Evolutionary conservation across 2,113 vertebrate genomes (phyloP), one percentile per base, ranked within the genome.

Genomic region (Tauraco erythrolophus): DNA sequence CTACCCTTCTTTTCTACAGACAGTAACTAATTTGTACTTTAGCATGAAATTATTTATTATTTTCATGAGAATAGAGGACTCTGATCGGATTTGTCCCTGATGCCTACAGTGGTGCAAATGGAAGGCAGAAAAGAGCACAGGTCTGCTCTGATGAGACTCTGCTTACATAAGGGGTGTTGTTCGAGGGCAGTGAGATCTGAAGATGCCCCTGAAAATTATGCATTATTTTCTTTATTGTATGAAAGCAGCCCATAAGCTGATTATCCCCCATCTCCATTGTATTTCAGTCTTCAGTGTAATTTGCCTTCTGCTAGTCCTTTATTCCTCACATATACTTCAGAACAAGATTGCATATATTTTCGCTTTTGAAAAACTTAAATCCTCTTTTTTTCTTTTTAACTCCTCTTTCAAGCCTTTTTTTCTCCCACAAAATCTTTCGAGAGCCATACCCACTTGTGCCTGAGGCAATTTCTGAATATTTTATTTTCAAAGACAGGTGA

Each of bases 201-300:
- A 92, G 71, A n/a, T 78, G 70, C 31, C 35, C 68, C 78, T 88
- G 82, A 72, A 93, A 88, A 93, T 83, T 65, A 89, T n/a, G 14
- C 10, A 23, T 66, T 30, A 57, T 83, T 89, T 92, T 48, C 50
- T 91, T 65, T 91, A 58, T 66, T 92, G 65, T 69, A 33, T 61
- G 58, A 90, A 96, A 96, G 88, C 82, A 93, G 41, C 9, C 53
- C 24, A 54, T 91, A 93, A 97, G 93, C 89, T 94, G 94, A 95
- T 96, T 96, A 91, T 21, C 18, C 12, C n/a, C 22, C 50, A 69
- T 79, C 62, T 53, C 75, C 75, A 92, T 41, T 92, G 75, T 90
- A 50, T 66, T 97, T 77, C 75, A 72, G 24, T 33, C 54, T 88
- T 69, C 75, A 85, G 15, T 61, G 62, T n/a, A 91, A 84, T 92